Evolutionary conservation across 2,888 invertebrate genomes (phyloP).

Genomic region (Gerris lacustris): DNA sequence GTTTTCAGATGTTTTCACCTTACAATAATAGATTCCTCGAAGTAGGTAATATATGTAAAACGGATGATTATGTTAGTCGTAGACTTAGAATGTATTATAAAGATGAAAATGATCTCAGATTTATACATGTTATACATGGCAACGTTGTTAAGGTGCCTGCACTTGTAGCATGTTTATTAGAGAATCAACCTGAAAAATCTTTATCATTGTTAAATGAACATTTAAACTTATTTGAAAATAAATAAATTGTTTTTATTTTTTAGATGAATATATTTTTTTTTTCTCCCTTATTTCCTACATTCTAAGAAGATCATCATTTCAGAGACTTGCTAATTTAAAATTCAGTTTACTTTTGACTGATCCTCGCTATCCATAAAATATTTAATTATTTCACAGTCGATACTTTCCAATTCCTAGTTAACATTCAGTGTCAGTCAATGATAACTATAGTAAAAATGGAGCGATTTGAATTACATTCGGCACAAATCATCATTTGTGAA

Average conservation of each 20-base stretch:
- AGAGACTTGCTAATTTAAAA: too few species aligned
- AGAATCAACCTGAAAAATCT: constrained; percentile 34
- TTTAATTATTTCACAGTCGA: too few species aligned
- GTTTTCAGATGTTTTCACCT: constrained; percentile 63
- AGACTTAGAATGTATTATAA: constrained; percentile 57
- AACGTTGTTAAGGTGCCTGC: constrained; percentile 60
- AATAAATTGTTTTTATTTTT: neutral
- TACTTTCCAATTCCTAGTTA: too few species aligned
- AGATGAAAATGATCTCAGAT: constrained; percentile 43
- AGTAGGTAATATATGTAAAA: constrained; percentile 59
- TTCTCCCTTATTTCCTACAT: too few species aligned
- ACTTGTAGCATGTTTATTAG: constrained; percentile 59
- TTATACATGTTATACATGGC: constrained; percentile 58
- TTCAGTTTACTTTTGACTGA: too few species aligned
- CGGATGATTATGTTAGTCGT: constrained; percentile 63
- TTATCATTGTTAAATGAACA: neutral
- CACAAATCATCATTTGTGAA: too few species aligned
- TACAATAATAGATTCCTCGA: constrained; percentile 51
- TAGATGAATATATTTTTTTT: too few species aligned
- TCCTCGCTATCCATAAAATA: too few species aligned
- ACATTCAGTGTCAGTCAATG: too few species aligned
- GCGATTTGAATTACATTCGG: too few species aligned
- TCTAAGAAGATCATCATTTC: too few species aligned
- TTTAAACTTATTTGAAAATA: neutral
- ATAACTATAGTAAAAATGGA: too few species aligned